A percentile compares a stretch with the other conserved stretches of the same genome.
Evolutionary conservation across 2,888 invertebrate species (phyloP).

Genomic region (Caradrina kadenii): DNA sequence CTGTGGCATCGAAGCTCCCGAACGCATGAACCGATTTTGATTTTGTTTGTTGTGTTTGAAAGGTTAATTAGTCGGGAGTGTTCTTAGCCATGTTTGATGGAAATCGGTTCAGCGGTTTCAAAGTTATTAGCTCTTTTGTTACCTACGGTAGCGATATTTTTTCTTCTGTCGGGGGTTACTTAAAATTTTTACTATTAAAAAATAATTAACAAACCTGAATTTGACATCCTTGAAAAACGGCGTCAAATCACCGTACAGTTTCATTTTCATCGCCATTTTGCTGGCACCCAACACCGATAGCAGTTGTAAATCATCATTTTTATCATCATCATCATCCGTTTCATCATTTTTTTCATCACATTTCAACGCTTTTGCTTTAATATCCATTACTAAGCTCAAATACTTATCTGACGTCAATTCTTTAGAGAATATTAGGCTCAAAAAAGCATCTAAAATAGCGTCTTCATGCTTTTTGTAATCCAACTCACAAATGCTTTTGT

Average conservation of each 20-base stretch:
- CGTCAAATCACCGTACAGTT: constrained; percentile 75
- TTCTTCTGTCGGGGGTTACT: no score
- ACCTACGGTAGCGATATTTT: no score
- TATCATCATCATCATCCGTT: constrained; percentile 47
- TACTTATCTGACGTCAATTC: constrained; percentile 76
- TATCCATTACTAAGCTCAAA: constrained; percentile 83
- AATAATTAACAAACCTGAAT: constrained; percentile 74
- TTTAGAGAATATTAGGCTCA: constrained; percentile 78
- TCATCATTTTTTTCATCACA: constrained; percentile 56
- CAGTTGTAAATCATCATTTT: constrained; percentile 70
- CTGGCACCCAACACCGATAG: constrained; percentile 75
- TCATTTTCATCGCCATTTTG: constrained; percentile 59
- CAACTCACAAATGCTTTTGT: constrained; percentile 84
- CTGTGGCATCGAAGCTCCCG: no score
- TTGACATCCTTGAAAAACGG: constrained; percentile 72
- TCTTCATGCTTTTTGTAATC: constrained; percentile 75
- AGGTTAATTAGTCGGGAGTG: no score
- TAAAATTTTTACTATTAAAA: no score
- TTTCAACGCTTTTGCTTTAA: constrained; percentile 81
- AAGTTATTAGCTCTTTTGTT: no score
- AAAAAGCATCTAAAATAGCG: constrained; percentile 78
- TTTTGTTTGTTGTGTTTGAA: no score
- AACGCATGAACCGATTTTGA: no score
- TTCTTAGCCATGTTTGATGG: no score
- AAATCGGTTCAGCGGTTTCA: no score